Base-by-base conservation (phyloP, 64 coral and sea anemone species). In the Dendrophyllia cribrosa region DNA sequence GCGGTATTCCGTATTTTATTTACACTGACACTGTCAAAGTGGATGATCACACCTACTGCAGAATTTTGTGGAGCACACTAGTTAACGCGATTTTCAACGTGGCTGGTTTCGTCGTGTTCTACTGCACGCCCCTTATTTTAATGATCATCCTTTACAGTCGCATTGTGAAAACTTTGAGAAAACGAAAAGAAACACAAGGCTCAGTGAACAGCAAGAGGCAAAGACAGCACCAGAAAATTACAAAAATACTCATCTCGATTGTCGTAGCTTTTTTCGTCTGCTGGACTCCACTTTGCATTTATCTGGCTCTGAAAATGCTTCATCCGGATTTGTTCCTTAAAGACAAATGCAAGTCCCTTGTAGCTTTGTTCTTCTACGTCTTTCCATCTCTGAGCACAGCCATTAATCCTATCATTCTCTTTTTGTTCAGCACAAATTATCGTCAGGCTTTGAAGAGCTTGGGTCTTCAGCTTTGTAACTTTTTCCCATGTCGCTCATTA, bases 321-420 rank as follows among this genome's bases (percentile, higher is more conserved):
- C 34, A 83, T 22, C 80, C 60, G 16, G 44, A 67, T 19, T 13
- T 83, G 13, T 66, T 83, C 21, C 60, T 66, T 10, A 20, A 66
- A 83, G 80, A 83, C 58, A 9, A 67, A n/a, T 83, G 80, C 43
- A 17, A 50, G 17, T 45, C 62, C 2, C 8, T 83, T 17, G 60
- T 83, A 22, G 43, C 80, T 66, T 49, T 83, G 17, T 83, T 83
- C 21, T 83, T 83, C 22, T 83, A 83, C 61, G 34, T 83, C 6
- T 83, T 83, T 51, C 80, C 80, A 50, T 83, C 80, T 24, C n/a
- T 83, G 0, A 83, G 80, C 62, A 83, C 80, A 21, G 80, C 80
- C 3, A 83, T 83, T 13, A 83, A 83, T 51, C 80, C 80, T 14
- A 2, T 83, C 46, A 83, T 83, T 51, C 80, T 83, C 17, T 83